phyloP scores from a whole-genome alignment of 2,888 invertebrate genomes.

The Euphydryas editha region DNA sequence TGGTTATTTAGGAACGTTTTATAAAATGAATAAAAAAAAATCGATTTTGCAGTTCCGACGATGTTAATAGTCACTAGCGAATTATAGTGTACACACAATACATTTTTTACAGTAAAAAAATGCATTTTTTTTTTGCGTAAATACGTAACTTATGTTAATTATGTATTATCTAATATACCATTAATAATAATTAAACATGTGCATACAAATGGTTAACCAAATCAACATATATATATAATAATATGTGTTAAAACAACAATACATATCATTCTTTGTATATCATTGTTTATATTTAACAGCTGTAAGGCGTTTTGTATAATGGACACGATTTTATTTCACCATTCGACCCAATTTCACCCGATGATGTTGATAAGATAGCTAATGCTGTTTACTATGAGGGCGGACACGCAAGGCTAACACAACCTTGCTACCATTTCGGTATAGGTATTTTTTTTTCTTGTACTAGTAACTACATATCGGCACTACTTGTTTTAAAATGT shows the following conservation, averaged over 20 bases:
- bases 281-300: neutral
- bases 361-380: slow-evolving; percentile 57
- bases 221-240: neutral
- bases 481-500: no score
- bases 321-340: slow-evolving; percentile 27
- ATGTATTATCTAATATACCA: no score
- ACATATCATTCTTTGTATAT: neutral
- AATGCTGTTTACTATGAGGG: slow-evolving; percentile 55
- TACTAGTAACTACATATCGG: neutral
- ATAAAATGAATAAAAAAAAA: no score
- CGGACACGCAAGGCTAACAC: slow-evolving; percentile 46
- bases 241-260: neutral
- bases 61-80: no score
- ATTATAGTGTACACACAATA: no score
- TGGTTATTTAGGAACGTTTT: no score
- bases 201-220: neutral
- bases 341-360: slow-evolving; percentile 39
- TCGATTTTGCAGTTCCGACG: no score
- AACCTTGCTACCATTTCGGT: slow-evolving; percentile 46
- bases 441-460: slow-evolving; percentile 29
- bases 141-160: no score
- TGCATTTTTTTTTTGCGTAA: no score
- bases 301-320: neutral
- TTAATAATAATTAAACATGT: neutral
- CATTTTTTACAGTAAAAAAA: no score